A percentile compares a stretch with the other conserved stretches of the same genome.
These are phyloP conservation scores for Schizopygopsis malacanthus DNA, from an alignment of 2,797 vertebrate genomes.

Conservation along the genomic window DNA sequence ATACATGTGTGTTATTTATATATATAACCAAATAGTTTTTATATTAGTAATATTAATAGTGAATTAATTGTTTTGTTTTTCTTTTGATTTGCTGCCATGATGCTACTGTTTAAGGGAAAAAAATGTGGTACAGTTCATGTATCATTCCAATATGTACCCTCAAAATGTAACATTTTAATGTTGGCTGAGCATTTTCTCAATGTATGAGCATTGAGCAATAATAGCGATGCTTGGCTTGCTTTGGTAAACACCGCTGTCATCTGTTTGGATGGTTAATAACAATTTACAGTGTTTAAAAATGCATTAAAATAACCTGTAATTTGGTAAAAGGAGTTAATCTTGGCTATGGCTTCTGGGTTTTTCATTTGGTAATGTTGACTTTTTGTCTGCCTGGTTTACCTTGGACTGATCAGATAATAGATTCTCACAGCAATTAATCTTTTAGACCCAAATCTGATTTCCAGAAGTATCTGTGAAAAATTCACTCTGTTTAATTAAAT, in stretches of 20 bases:
- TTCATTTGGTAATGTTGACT: conserved; percentile 52
- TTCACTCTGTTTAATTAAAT: conserved; percentile 57
- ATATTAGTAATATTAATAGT: no score
- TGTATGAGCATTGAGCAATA: not conserved
- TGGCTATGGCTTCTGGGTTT: not conserved
- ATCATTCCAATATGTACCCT: no score
- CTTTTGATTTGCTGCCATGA: no score
- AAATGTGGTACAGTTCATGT: no score
- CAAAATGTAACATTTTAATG: not conserved
- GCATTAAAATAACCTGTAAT: conserved; percentile 9
- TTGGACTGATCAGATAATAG: conserved; percentile 55
- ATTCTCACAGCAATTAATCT: conserved; percentile 52
- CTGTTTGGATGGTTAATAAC: not conserved
- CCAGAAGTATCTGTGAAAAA: conserved; percentile 27
- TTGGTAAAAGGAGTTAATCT: conserved; percentile 20
- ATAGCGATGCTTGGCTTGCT: not conserved
- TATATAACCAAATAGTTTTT: no score
- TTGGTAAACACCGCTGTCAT: not conserved
- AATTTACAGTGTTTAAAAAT: not conserved
- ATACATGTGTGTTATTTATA: no score
- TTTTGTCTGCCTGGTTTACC: conserved; percentile 45
- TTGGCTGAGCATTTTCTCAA: not conserved
- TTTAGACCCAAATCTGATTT: conserved; percentile 32
- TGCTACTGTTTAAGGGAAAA: no score
- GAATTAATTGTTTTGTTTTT: no score